Percentiles rank a stretch among this genome's conserved stretches.
Evolutionary conservation across 2,113 vertebrate genomes (phyloP).

Genomic region (Spea bombifrons): DNA sequence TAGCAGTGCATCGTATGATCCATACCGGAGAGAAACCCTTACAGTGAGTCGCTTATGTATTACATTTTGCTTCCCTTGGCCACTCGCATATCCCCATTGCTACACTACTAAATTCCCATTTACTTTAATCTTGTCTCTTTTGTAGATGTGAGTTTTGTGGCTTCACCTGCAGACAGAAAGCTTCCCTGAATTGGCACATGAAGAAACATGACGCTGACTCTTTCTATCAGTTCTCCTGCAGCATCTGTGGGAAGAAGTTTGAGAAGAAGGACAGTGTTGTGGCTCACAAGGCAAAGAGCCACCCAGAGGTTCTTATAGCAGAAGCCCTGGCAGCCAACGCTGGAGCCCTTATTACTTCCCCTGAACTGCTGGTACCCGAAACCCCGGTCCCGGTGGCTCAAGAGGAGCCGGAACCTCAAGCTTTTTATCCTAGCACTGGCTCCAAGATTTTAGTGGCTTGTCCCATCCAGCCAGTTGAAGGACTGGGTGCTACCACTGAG

Average conservation of each 20-base stretch:
- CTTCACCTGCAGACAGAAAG: conserved; percentile 97
- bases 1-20: conserved; percentile 97
- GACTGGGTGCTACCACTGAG: conserved; percentile 74
- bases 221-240: conserved; percentile 97
- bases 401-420: conserved; percentile 14
- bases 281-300: conserved; percentile 96
- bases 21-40: conserved; percentile 97
- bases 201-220: conserved; percentile 97
- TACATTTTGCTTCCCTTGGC: not conserved
- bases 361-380: conserved; percentile 68
- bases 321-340: conserved; percentile 95
- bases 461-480: conserved; percentile 57
- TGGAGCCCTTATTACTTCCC: conserved; percentile 78
- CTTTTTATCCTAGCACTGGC: conserved; percentile 60
- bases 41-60: conserved; percentile 75
- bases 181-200: conserved; percentile 99
- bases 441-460: conserved; percentile 71
- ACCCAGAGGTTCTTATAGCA: conserved; percentile 93
- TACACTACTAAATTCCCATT: not conserved
- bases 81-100: not conserved
- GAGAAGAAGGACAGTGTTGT: conserved; percentile 99
- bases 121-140: not conserved
- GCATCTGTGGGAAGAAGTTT: conserved; percentile 96
- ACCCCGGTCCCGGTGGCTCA: conserved; percentile 57
- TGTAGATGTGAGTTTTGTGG: conserved; percentile 95